Evolutionary conservation across 2,888 invertebrate genomes (phyloP).

Genomic region (Drosophila sordidapex): DNA sequence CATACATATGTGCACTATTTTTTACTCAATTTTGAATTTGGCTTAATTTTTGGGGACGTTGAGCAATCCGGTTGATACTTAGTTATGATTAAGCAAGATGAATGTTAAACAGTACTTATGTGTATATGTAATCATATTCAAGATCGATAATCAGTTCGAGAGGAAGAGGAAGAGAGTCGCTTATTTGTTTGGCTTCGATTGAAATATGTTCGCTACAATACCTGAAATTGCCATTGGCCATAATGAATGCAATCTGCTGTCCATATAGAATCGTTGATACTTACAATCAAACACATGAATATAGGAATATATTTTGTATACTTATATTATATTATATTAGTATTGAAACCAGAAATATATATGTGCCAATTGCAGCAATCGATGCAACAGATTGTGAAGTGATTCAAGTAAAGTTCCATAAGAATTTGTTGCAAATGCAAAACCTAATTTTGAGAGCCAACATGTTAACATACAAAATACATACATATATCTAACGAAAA

Average conservation of each 20-base stretch:
- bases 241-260: constrained; percentile 35
- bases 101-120: constrained; percentile 32
- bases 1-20: constrained; percentile 36
- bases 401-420: constrained; percentile 61
- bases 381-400: constrained; percentile 43
- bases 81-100: constrained; percentile 26
- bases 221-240: constrained; percentile 65
- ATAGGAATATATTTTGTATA: constrained; percentile 71
- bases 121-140: constrained; percentile 33
- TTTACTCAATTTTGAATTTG: constrained; percentile 10
- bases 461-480: constrained; percentile 55
- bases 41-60: not conserved
- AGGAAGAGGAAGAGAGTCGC: constrained; percentile 31
- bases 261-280: constrained; percentile 38
- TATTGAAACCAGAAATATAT: constrained; percentile 33
- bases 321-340: constrained; percentile 73
- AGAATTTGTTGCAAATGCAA: constrained; percentile 45
- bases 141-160: constrained; percentile 32
- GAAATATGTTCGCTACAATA: constrained; percentile 71
- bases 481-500: constrained; percentile 52
- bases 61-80: constrained; percentile 34
- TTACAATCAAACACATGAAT: constrained; percentile 52
- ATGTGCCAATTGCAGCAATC: constrained; percentile 68
- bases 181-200: constrained; percentile 57
- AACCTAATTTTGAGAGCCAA: constrained; percentile 65